These are phyloP conservation scores for Eurypyga helias DNA, from an alignment of 2,113 vertebrate genomes.

Conservation along the genomic window DNA sequence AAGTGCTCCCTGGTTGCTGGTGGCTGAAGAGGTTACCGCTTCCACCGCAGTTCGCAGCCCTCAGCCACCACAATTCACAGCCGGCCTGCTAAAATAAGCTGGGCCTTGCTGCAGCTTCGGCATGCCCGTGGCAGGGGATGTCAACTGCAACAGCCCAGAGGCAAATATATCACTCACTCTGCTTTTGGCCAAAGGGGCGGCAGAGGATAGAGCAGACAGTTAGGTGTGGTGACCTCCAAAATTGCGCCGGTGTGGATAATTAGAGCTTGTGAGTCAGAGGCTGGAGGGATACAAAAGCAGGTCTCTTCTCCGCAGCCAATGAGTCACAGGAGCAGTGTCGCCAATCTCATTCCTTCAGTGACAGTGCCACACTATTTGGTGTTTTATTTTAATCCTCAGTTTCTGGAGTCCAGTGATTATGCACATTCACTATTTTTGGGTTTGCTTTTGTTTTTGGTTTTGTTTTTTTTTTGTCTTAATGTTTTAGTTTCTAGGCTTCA, in stretches of 20 bases:
- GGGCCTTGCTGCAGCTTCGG: not conserved
- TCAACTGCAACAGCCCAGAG: not conserved
- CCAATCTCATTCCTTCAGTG: not conserved
- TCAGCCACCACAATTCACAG: not conserved
- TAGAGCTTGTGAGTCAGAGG: slow-evolving; percentile 22
- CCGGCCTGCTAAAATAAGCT: not conserved
- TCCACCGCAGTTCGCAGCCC: not conserved
- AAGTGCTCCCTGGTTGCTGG: not conserved
- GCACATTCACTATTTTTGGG: not conserved
- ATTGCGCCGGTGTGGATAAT: not conserved
- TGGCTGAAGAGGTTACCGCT: not conserved
- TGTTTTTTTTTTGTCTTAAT: not conserved
- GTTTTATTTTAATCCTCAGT: not conserved
- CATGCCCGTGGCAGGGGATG: not conserved
- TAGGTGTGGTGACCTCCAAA: slow-evolving; percentile 32
- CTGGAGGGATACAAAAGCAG: not conserved
- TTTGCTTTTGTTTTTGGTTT: not conserved
- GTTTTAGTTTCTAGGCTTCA: not conserved
- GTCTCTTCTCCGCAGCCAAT: not conserved
- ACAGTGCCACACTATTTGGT: not conserved
- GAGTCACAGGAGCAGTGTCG: not conserved
- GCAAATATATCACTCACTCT: not conserved
- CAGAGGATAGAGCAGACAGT: not conserved
- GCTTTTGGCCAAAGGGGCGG: not conserved
- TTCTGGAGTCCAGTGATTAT: not conserved